Percentiles rank a stretch among this genome's conserved stretches.
Evolutionary conservation across 2,888 invertebrate species (phyloP).

Genomic region (Mayetiola destructor): DNA sequence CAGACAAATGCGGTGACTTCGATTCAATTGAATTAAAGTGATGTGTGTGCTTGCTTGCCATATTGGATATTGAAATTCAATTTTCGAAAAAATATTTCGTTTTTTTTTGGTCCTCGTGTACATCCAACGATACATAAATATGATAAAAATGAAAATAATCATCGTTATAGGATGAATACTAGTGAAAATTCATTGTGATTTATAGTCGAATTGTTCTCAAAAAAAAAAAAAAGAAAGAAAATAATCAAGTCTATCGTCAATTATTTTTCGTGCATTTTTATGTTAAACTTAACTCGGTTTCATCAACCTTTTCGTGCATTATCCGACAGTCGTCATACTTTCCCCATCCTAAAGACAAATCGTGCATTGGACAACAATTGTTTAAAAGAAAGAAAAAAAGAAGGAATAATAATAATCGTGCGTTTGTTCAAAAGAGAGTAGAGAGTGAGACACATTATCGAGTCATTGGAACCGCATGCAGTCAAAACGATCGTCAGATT

Average conservation of each 20-base stretch:
- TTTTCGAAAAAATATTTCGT: background rate
- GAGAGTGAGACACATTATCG: background rate
- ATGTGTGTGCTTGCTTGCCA: background rate
- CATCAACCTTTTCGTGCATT: too few species aligned
- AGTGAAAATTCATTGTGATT: background rate
- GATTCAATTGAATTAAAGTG: constrained; percentile 6
- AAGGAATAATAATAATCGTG: background rate
- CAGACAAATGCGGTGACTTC: background rate
- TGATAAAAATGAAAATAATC: too few species aligned
- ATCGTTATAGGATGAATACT: too few species aligned
- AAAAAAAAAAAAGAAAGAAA: background rate
- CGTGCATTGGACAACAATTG: background rate
- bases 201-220: background rate
- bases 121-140: too few species aligned
- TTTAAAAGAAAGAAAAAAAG: background rate
- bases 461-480: background rate
- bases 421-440: background rate
- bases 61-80: background rate
- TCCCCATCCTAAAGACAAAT: too few species aligned
- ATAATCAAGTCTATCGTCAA: too few species aligned
- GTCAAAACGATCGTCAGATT: too few species aligned
- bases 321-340: too few species aligned
- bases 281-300: too few species aligned
- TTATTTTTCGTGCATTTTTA: too few species aligned
- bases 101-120: background rate